Evolutionary conservation across 1,140 invertebrate genomes (phyloP), one percentile per base, ranked within the genome.

Genomic region (Camponotus vicinus): DNA sequence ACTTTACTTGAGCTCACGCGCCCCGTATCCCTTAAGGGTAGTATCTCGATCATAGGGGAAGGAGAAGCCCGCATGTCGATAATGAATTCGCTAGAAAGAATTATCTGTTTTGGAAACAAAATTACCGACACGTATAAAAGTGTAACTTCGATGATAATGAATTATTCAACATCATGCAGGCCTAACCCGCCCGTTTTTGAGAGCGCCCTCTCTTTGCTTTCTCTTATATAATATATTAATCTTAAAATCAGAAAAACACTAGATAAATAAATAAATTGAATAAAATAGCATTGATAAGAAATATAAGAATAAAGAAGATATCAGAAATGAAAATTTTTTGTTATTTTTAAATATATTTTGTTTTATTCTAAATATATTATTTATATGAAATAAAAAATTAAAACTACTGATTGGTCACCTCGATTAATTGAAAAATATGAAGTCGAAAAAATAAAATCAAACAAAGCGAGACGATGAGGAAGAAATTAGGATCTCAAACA

Each of bases 81-180:
- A n/a, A 61, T n/a, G 52, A 61, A 79, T 90, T 79, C 57, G 27
- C 6, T 45, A 8, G 9, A 49, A 63, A 69, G 69, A 78, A 82
- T 70, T 21, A 55, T 73, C 59, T 93, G 71, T 93, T 93, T 91
- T 91, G 86, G 32, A 91, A 93, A 92, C 84, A 91, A 59, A 93
- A 92, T 92, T 92, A 92, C 0, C n/a, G 40, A 8, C 49, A 6
- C 40, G 7, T 52, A 61, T 66, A 37, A 21, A 37, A 42, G 5
- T 52, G n/a, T 61, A 40, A 45, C 42, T 37, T 67, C 18, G 63
- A 61, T 45, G 77, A 77, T 88, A 73, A 89, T 89, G 77, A 89
- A 89, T 89, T 89, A 89, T 89, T 86, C 87, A 89, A 8, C n/a
- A 40, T 75, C 55, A 55, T 9, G 9, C 13, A 13, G 18, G 15